Evolutionary conservation across 2,888 invertebrate species (phyloP).

Genomic region (Erpobdella octoculata): DNA sequence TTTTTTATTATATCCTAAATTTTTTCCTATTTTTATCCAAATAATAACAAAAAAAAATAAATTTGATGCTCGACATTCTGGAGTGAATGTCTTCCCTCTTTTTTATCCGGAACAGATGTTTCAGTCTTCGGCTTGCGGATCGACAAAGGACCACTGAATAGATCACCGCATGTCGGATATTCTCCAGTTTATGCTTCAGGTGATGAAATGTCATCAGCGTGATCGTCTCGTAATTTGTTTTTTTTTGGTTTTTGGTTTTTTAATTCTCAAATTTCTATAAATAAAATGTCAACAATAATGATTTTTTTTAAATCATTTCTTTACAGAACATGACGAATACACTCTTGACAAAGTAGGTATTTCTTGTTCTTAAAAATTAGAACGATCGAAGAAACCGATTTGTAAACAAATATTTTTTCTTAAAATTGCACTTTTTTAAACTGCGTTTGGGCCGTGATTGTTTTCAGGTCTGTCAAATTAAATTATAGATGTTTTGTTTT

Average conservation of each 20-base stretch:
- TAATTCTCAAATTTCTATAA: no score
- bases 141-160: conserved; percentile 34
- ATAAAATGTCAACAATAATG: not conserved
- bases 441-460: no score
- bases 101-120: conserved; percentile 8
- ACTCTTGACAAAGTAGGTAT: conserved; percentile 10
- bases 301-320: not conserved
- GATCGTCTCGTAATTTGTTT: not conserved
- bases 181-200: conserved; percentile 39
- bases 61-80: not conserved
- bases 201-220: conserved; percentile 12
- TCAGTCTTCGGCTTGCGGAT: conserved; percentile 31
- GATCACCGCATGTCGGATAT: conserved; percentile 37
- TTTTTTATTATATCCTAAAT: no score
- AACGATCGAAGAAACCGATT: no score
- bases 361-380: no score
- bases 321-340: conserved; percentile 25
- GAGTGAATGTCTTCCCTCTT: no score
- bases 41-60: not conserved
- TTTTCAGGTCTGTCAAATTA: no score
- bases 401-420: no score
- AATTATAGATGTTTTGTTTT: no score
- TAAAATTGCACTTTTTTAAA: no score
- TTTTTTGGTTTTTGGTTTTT: not conserved
- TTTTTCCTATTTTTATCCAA: not conserved